phyloP scores from a whole-genome alignment of 2,113 vertebrate genomes.

The Maccullochella peelii region DNA sequence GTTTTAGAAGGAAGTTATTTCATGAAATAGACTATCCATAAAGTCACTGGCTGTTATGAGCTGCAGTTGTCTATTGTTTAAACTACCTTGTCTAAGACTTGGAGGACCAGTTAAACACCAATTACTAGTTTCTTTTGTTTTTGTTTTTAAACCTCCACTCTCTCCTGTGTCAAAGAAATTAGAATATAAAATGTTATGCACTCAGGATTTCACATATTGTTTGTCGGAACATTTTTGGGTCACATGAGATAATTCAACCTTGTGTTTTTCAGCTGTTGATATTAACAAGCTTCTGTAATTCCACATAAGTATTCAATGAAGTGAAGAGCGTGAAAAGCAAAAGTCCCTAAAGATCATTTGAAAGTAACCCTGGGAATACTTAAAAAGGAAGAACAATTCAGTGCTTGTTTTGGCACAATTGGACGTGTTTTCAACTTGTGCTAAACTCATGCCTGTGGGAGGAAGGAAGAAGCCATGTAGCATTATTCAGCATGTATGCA shows the following conservation, averaged over 20 bases:
- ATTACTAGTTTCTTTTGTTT: background rate
- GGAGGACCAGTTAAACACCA: background rate
- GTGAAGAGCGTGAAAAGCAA: slow-evolving; percentile 1
- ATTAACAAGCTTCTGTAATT: slow-evolving; percentile 11
- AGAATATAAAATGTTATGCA: background rate
- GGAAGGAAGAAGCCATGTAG: slow-evolving; percentile 34
- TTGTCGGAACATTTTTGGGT: background rate
- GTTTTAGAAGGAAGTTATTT: background rate
- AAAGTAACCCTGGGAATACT: slow-evolving; percentile 50
- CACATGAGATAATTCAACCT: background rate
- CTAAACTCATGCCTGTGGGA: slow-evolving; percentile 39
- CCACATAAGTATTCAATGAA: background rate
- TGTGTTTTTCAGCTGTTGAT: background rate
- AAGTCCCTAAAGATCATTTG: slow-evolving; percentile 36
- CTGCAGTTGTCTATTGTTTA: background rate
- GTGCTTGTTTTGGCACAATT: slow-evolving; percentile 69
- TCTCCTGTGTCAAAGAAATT: background rate
- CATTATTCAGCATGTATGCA: slow-evolving; percentile 56
- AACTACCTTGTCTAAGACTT: background rate
- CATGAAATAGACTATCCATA: slow-evolving; percentile 9
- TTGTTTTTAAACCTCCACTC: background rate
- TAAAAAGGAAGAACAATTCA: slow-evolving; percentile 65
- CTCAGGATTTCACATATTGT: background rate
- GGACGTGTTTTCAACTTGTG: slow-evolving; percentile 49
- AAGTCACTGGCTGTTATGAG: background rate